Evolutionary conservation across 2,113 vertebrate genomes (phyloP), one percentile per base, ranked within the genome.

Genomic region (Thermophis baileyi): DNA sequence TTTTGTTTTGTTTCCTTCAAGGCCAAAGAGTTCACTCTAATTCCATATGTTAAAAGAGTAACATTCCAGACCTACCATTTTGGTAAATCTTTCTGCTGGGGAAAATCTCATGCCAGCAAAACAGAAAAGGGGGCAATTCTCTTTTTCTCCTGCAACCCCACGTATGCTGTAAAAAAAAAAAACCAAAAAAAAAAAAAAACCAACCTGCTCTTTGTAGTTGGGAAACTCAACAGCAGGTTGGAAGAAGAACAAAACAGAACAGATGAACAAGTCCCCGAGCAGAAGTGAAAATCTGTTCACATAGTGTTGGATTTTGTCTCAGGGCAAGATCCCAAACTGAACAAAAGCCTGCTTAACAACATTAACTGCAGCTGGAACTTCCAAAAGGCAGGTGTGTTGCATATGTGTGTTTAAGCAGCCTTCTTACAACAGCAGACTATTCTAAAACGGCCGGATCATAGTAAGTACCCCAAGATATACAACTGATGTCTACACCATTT

Each of bases 31-130:
- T 27, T 30, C 0, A 18, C 46, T 90, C 87, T 91, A 54, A 92
- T 89, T 92, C 9, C 1, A 57, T 94, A 90, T 89, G 88, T 89
- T 44, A 90, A 18, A 53, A 91, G 93, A 93, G 30, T 87, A 94
- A 89, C 94, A 94, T 89, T 30, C 24, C 49, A 30, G 25, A 89
- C n/a, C 88, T 57, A 57, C 89, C 91, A 94, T 94, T 93, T 24
- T 53, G 40, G 87, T 93, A 94, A 63, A 16, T 47, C 3, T 46
- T 89, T 14, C 53, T 60, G 92, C 92, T 89, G 46, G 10, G 92
- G 11, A 25, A 81, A 18, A 24, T 46, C 57, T n/a, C 63, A 47
- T 25, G 7, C 63, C 57, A 90, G 30, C 46, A 90, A 47, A 49
- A 47, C 14, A 49, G 44, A 47, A 47, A 47, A 20, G 7, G n/a